Evolutionary conservation across 2,888 invertebrate genomes (phyloP).

Genomic region (Drosophila fulvimacula): DNA sequence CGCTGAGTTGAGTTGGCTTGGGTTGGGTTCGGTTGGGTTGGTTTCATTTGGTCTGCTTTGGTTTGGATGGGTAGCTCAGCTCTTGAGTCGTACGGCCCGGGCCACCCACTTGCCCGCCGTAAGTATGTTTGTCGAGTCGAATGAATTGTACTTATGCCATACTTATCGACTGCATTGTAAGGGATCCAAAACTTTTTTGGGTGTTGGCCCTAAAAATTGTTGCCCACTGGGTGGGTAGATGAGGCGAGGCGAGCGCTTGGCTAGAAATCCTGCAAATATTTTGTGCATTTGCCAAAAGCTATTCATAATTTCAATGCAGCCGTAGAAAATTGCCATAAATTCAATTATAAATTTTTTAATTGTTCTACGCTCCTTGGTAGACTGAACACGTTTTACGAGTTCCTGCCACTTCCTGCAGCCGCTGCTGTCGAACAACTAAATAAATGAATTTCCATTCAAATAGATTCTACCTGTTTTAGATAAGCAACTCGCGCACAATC

Average conservation of each 20-base stretch:
- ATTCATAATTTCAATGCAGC: constrained; percentile 53
- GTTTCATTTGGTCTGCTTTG: neutral
- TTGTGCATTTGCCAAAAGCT: constrained; percentile 48
- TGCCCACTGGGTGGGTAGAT: constrained; percentile 6
- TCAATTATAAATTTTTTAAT: constrained; percentile 64
- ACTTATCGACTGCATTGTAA: constrained; percentile 79
- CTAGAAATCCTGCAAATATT: constrained; percentile 59
- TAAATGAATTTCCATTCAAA: constrained; percentile 63
- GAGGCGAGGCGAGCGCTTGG: neutral
- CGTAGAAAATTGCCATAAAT: constrained; percentile 61
- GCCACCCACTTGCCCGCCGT: constrained; percentile 23
- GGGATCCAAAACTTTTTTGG: constrained; percentile 62
- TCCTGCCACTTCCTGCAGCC: constrained; percentile 41
- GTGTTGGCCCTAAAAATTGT: constrained; percentile 57
- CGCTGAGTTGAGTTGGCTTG: constrained; percentile 6
- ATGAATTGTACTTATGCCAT: constrained; percentile 75
- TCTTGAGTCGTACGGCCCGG: constrained; percentile 29
- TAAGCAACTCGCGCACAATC: constrained; percentile 42
- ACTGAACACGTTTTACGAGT: constrained; percentile 36
- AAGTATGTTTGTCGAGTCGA: constrained; percentile 56
- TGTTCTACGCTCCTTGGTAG: constrained; percentile 28
- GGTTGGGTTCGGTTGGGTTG: neutral
- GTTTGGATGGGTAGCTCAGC: constrained; percentile 1
- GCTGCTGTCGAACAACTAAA: constrained; percentile 51
- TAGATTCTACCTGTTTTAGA: constrained; percentile 68